Conservation (phyloP, 2,888 invertebrate species). For the Exocentrus adspersus region DNA sequence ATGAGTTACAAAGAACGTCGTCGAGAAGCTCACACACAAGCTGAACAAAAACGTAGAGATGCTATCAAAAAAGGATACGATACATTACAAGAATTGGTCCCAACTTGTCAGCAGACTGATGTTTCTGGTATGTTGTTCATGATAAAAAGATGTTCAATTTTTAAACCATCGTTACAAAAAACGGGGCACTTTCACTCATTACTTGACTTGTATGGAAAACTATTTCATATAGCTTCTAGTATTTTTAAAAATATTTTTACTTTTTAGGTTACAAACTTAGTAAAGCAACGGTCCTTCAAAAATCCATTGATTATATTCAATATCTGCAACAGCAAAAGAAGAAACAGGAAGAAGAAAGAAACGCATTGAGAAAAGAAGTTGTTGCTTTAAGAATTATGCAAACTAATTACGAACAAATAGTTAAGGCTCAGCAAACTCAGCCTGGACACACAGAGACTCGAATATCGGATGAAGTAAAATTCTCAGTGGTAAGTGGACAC, state of each 20-base stretch:
- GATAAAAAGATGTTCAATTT: too few species aligned
- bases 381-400: conserved; percentile 94
- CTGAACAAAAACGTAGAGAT: conserved; percentile 95
- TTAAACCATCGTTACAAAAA: too few species aligned
- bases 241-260: neutral
- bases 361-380: conserved; percentile 89
- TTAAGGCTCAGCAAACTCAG: conserved; percentile 93
- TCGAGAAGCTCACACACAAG: conserved; percentile 94
- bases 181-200: too few species aligned
- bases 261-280: conserved; percentile 84
- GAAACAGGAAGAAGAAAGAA: conserved; percentile 94
- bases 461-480: conserved; percentile 94
- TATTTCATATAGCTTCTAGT: too few species aligned
- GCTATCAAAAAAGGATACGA: conserved; percentile 98
- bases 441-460: conserved; percentile 88
- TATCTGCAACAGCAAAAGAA: conserved; percentile 91
- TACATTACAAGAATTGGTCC: conserved; percentile 90
- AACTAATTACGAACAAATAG: conserved; percentile 95
- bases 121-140: conserved; percentile 71
- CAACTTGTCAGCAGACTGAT: conserved; percentile 93
- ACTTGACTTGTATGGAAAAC: too few species aligned
- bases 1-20: conserved; percentile 92
- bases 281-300: conserved; percentile 94
- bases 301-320: conserved; percentile 93
- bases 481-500: conserved; percentile 89